Conservation (phyloP, 2,113 vertebrate genomes). For the Periophthalmodon schlosseri region DNA sequence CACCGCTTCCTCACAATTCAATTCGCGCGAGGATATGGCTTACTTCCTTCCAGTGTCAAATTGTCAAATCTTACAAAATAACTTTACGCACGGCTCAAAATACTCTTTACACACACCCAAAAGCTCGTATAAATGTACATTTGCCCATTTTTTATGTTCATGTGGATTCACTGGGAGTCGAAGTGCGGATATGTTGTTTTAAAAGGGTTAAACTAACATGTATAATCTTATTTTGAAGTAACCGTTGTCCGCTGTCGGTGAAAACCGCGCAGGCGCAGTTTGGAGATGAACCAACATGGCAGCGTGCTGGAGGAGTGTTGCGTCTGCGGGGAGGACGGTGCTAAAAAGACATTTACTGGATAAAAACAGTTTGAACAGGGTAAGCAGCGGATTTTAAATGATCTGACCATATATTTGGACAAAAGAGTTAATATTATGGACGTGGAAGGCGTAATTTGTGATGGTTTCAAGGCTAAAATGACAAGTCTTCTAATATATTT, state of each 20-base stretch:
- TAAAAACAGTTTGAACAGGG: constrained; percentile 36
- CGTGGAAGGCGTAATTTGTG: too few species aligned
- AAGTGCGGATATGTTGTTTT: background rate
- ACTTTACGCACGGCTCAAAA: background rate
- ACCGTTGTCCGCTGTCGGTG: background rate
- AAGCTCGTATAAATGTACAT: background rate
- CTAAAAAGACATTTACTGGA: constrained; percentile 60
- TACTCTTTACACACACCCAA: background rate
- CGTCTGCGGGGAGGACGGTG: constrained; percentile 52
- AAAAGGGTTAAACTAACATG: background rate
- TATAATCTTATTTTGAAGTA: background rate
- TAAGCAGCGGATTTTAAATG: constrained; percentile 26
- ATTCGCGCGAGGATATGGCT: constrained; percentile 5
- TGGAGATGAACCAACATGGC: constrained; percentile 71
- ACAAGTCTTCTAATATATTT: background rate
- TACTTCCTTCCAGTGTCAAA: constrained; percentile 8
- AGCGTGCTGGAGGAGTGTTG: constrained; percentile 60
- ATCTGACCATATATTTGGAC: too few species aligned
- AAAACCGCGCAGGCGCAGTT: background rate
- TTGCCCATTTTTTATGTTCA: background rate
- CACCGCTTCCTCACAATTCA: constrained; percentile 3
- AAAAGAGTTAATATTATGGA: background rate
- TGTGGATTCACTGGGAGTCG: too few species aligned
- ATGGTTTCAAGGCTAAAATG: background rate
- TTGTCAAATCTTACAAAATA: constrained; percentile 49